phyloP scores from a whole-genome alignment of 2,797 vertebrate genomes.

The Acipenser oxyrinchus region DNA sequence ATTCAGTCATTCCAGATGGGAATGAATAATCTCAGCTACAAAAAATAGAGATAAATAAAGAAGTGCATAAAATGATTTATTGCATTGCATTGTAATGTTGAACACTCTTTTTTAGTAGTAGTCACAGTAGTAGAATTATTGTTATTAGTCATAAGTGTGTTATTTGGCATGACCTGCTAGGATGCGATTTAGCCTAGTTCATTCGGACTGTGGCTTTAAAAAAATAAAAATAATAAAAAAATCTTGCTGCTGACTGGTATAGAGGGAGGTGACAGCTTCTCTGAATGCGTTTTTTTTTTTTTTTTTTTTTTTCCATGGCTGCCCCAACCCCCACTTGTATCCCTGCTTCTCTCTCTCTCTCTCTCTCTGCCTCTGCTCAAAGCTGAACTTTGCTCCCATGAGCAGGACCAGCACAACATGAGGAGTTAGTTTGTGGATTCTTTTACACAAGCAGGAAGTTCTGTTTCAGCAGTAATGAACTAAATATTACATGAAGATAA shows the following conservation, averaged over 20 bases:
- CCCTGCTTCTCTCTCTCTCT: not conserved
- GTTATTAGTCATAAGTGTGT: too few relatives aligned
- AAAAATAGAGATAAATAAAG: too few relatives aligned
- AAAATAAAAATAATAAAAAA: not conserved
- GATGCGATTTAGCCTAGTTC: not conserved
- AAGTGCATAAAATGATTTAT: conserved; percentile 24
- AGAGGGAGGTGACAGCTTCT: conserved; percentile 26
- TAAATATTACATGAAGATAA: too few relatives aligned
- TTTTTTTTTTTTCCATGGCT: conserved; percentile 16
- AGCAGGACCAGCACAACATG: conserved; percentile 15
- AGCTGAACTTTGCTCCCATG: conserved; percentile 25
- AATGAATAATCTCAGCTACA: too few relatives aligned
- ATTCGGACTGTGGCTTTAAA: not conserved
- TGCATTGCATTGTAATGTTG: conserved; percentile 16
- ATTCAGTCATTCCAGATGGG: conserved; percentile 38
- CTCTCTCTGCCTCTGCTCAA: conserved; percentile 21
- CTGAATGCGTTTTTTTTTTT: conserved; percentile 21
- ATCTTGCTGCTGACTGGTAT: conserved; percentile 24
- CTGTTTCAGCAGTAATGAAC: conserved; percentile 9
- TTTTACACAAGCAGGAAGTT: conserved; percentile 11
- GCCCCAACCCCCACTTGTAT: conserved; percentile 5
- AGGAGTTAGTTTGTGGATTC: conserved; percentile 19
- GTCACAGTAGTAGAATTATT: too few relatives aligned
- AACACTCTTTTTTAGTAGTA: too few relatives aligned
- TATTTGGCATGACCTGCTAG: not conserved